Percentiles rank a stretch among this genome's conserved stretches.
phyloP scores from a whole-genome alignment of 2,113 vertebrate genomes.

The Labrus mixtus region DNA sequence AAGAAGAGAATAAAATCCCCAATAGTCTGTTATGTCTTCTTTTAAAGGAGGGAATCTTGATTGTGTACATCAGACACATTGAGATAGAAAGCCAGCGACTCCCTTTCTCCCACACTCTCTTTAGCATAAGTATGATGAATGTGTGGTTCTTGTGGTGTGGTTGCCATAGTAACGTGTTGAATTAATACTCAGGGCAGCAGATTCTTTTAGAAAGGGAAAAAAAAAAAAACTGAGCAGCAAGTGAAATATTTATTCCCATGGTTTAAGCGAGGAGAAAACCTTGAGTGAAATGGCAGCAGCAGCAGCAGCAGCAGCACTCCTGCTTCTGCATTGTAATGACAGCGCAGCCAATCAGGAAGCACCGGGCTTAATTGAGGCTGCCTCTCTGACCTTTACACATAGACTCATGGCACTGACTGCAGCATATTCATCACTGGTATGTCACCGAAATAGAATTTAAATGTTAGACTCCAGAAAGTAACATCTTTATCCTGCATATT shows the following conservation, averaged over 20 bases:
- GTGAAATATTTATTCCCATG: slow-evolving; percentile 69
- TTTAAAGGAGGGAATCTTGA: slow-evolving; percentile 37
- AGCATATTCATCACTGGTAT: not conserved
- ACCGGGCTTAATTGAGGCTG: slow-evolving; percentile 20
- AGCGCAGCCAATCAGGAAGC: slow-evolving; percentile 23
- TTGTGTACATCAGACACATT: slow-evolving; percentile 61
- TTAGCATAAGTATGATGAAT: slow-evolving; percentile 77
- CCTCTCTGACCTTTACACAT: slow-evolving; percentile 29
- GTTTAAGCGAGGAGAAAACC: slow-evolving; percentile 57
- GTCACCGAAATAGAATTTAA: slow-evolving; percentile 3
- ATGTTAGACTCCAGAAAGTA: not conserved
- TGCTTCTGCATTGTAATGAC: slow-evolving; percentile 40
- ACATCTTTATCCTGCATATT: not conserved
- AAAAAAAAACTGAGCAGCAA: slow-evolving; percentile 12
- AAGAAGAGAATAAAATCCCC: slow-evolving; percentile 19
- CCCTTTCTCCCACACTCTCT: slow-evolving; percentile 47
- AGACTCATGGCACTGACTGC: not conserved
- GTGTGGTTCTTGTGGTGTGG: slow-evolving; percentile 66
- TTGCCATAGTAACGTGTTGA: slow-evolving; percentile 70
- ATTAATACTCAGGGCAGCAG: slow-evolving; percentile 53
- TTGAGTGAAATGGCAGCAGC: slow-evolving; percentile 43
- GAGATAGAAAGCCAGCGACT: slow-evolving; percentile 55
- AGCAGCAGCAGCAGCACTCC: slow-evolving; percentile 21
- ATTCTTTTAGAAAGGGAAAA: slow-evolving; percentile 33
- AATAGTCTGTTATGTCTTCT: slow-evolving; percentile 19